Conservation (phyloP, 1,140 invertebrate species). For the Papilio glaucus region DNA sequence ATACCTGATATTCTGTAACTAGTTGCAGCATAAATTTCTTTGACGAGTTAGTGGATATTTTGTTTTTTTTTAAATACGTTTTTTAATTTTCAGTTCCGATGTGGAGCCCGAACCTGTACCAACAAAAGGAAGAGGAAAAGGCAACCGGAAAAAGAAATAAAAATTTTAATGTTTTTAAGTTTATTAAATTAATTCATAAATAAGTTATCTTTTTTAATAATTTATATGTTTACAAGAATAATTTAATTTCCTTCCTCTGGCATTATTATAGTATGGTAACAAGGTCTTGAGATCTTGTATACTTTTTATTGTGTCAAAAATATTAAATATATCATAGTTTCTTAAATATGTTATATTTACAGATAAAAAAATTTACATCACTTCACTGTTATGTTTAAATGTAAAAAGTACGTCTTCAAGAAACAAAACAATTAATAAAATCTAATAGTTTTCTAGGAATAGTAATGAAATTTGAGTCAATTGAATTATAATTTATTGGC, state of each 20-base stretch:
- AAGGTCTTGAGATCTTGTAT: background rate
- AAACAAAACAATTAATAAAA: no score
- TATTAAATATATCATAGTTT: no score
- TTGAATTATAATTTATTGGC: no score
- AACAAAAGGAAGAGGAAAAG: conserved; percentile 55
- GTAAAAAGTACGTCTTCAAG: no score
- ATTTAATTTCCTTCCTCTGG: background rate
- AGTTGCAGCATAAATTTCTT: no score
- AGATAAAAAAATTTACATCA: no score
- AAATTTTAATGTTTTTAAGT: conserved; percentile 22
- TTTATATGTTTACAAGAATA: background rate
- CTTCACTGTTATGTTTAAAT: no score
- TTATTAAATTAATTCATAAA: conserved; percentile 36
- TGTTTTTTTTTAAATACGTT: conserved; percentile 3
- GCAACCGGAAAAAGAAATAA: conserved; percentile 46
- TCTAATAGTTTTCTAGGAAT: no score
- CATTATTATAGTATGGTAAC: background rate
- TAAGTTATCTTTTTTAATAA: background rate
- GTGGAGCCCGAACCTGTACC: conserved; percentile 54
- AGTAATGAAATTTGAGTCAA: no score
- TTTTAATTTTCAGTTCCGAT: conserved; percentile 58
- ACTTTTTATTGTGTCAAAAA: no score
- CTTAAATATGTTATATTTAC: no score
- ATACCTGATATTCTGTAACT: no score
- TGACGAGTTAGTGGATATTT: background rate